Base-by-base conservation (phyloP, 2,797 vertebrate species). In the Anas capensis region DNA sequence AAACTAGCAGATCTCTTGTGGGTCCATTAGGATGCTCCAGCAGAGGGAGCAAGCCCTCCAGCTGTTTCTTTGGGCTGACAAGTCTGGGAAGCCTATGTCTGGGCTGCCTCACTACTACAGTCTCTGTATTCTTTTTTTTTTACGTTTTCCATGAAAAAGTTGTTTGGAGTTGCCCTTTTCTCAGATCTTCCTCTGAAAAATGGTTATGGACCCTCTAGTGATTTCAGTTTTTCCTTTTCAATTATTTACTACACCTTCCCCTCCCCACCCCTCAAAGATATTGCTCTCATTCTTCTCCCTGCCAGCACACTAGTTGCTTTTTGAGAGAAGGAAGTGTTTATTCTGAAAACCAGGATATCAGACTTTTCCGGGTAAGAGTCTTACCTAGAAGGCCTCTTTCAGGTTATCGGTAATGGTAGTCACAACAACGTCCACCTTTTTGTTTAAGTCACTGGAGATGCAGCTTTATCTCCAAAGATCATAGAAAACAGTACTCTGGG, bases 1-100 rank as follows among this genome's bases (percentile, higher is more conserved):
- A 34, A 57, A 38, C 10, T 7, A 27, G 11, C 14, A 10, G 11
- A 8, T 29, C 40, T 72, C 58, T 16, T 8, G 16, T 23, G 82
- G 12, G 26, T 56, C 46, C 46, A 0, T 24, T 14, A 51, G 48
- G 53, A 82, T 46, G 77, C 27, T 88, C 96, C 94, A 88, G 94
- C 2, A 97, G 95, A 95, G 94, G 92, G 93, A 90, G 95, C 90
- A 96, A 92, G 42, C 14, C 8, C 54, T 83, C 51, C 51, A 73
- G 84, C 34, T 24, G 2, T 26, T 88, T 29, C 21, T 14, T n/a
- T 4, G 27, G n/a, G 14, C 27, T 61, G 33, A 33, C 19, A 57
- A 26, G 2, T 33, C 40, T 26, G 7, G 14, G 18, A 24, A 70
- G 5, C 11, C 56, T 60, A 12, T 1, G 8, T 56, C 27, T 34